Percentiles rank a stretch among this genome's conserved stretches.
Conservation (phyloP, 1,140 invertebrate species). For the Lasaia peninsularis region DNA sequence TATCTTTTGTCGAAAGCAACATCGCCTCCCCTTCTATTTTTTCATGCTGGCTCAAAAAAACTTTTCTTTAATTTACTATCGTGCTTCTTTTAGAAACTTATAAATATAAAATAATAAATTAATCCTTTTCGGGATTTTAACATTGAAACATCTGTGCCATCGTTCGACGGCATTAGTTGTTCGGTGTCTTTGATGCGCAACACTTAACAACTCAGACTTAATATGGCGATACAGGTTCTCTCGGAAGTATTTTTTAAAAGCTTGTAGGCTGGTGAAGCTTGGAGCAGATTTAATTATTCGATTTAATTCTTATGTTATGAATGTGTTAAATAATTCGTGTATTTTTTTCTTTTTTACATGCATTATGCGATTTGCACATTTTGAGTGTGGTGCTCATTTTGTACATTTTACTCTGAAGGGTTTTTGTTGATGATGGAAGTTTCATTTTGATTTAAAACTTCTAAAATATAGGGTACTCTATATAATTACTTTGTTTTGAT, state of each 20-base stretch:
- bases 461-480: background rate
- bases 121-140: no score
- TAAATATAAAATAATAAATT: background rate
- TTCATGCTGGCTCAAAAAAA: background rate
- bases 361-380: no score
- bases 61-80: background rate
- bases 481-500: background rate
- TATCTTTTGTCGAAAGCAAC: background rate
- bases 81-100: background rate
- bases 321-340: no score
- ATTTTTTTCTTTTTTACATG: no score
- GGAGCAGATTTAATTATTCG: background rate
- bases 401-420: no score
- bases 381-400: no score
- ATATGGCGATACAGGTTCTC: background rate
- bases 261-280: background rate
- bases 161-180: background rate
- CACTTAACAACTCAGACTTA: background rate
- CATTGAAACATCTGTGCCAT: background rate
- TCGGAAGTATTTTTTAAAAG: background rate
- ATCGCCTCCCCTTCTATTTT: background rate
- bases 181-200: background rate
- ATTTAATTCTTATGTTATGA: no score
- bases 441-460: conserved; percentile 1
- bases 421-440: no score